Conservation (phyloP, 2,888 invertebrate genomes). For the Litoditis marina region DNA sequence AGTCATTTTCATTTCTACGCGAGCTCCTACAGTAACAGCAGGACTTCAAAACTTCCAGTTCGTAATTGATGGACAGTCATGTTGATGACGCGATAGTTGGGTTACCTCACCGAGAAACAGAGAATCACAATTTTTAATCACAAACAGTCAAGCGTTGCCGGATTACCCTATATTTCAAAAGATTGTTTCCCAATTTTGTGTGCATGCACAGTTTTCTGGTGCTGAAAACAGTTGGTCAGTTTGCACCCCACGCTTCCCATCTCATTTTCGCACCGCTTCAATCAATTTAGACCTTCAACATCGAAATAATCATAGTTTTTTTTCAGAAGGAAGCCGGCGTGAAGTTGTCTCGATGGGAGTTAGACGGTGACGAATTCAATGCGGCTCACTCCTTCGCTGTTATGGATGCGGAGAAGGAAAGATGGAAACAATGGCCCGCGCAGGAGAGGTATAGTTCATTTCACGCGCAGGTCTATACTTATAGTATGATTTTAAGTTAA, state of each 20-base stretch:
- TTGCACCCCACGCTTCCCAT: no score
- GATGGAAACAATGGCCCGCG: conserved; percentile 5
- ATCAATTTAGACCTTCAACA: background rate
- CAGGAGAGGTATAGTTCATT: background rate
- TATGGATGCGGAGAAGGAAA: conserved; percentile 2
- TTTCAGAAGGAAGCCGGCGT: conserved; percentile 10
- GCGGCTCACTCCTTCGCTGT: conserved; percentile 4
- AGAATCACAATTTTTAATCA: no score
- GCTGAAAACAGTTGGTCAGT: no score
- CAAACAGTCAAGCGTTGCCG: no score
- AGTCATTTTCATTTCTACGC: background rate
- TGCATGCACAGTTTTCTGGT: no score
- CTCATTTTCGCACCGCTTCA: no score
- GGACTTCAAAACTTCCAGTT: background rate
- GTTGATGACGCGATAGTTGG: no score
- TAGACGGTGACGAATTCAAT: conserved; percentile 1
- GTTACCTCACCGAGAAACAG: no score
- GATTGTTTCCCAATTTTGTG: no score
- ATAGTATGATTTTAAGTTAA: no score
- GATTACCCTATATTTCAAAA: no score
- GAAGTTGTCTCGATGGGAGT: background rate
- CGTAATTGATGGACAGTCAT: no score
- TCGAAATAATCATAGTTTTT: background rate
- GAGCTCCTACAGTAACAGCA: background rate
- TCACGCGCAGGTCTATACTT: background rate